Evolutionary conservation across 2,113 vertebrate genomes (phyloP).

Genomic region (Nesospiza acunhae): DNA sequence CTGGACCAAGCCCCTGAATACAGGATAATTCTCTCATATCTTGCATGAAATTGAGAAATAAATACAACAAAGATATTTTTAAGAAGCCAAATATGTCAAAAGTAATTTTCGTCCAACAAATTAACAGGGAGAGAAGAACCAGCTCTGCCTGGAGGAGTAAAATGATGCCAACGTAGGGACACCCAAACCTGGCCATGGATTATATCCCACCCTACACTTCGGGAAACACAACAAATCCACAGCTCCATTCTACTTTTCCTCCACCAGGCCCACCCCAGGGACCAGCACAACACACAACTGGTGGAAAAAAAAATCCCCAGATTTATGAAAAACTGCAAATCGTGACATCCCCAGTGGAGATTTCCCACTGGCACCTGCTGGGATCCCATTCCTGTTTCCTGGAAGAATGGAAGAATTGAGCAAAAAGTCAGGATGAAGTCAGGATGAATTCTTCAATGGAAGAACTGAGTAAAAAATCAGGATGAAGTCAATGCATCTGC

Average conservation of each 20-base stretch:
- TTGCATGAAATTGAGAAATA: background rate
- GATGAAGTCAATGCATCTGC: background rate
- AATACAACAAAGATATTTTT: background rate
- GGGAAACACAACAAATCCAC: background rate
- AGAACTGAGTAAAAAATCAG: background rate
- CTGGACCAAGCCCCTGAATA: background rate
- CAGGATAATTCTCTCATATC: background rate
- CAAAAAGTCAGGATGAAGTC: background rate
- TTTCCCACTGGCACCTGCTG: background rate
- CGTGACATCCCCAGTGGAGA: background rate
- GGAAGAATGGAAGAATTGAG: background rate
- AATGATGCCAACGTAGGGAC: fast-evolving
- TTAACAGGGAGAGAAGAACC: background rate
- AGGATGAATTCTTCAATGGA: too few species aligned
- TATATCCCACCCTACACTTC: background rate
- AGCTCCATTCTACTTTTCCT: background rate
- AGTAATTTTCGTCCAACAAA: background rate
- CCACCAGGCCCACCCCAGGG: background rate
- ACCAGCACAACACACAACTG: background rate
- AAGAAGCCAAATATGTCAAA: background rate
- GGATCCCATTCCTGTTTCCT: background rate
- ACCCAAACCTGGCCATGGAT: fast-evolving
- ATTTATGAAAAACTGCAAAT: background rate
- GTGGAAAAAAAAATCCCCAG: background rate
- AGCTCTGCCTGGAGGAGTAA: background rate